phyloP scores from a whole-genome alignment of 2,797 vertebrate species.

The Hipposideros larvatus region DNA sequence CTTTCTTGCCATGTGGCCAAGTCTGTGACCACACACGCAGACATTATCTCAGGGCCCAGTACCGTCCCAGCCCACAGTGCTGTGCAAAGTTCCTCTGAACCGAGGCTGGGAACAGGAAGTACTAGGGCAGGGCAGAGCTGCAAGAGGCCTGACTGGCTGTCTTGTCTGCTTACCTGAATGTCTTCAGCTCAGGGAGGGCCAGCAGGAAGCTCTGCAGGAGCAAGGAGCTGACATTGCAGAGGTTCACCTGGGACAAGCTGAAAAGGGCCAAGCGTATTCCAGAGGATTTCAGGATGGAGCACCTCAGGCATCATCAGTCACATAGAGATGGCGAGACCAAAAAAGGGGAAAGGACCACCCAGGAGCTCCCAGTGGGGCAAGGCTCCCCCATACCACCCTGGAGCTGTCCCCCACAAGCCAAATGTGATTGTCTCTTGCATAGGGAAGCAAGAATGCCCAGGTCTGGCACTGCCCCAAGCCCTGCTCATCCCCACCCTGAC shows the following conservation, averaged over 20 bases:
- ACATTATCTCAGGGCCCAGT: background rate
- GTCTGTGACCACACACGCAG: background rate
- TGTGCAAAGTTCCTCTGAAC: background rate
- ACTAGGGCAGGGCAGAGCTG: background rate
- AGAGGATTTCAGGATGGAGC: background rate
- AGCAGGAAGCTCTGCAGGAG: constrained; percentile 87
- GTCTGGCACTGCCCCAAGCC: background rate
- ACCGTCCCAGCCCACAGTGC: background rate
- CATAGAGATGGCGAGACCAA: background rate
- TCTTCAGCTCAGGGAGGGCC: constrained; percentile 88
- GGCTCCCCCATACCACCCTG: background rate
- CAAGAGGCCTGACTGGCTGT: rapidly evolving
- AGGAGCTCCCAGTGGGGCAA: background rate
- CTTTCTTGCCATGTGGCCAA: background rate
- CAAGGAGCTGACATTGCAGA: constrained; percentile 85
- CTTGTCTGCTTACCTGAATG: constrained; percentile 88
- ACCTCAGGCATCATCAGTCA: background rate
- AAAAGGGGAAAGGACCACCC: background rate
- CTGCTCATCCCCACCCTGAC: background rate
- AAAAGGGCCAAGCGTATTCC: constrained; percentile 53
- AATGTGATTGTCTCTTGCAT: background rate
- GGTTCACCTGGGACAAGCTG: constrained; percentile 90
- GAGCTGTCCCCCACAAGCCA: background rate
- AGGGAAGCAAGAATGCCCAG: background rate
- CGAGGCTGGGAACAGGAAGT: background rate